Base-by-base conservation (phyloP, 2,888 invertebrate species). In the Cataglyphis rosenhaueri region DNA sequence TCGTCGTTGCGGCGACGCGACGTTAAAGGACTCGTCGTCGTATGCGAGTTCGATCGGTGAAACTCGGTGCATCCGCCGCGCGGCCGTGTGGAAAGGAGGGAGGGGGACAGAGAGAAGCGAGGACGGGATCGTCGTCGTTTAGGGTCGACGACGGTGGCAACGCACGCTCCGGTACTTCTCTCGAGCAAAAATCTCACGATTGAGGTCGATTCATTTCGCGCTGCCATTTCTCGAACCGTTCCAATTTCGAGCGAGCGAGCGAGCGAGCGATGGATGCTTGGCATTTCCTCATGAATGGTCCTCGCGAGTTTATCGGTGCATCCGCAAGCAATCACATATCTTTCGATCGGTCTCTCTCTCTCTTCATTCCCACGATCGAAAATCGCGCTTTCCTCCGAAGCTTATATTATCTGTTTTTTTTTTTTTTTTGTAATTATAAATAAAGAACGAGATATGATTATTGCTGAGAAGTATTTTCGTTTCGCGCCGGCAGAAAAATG, bases 31-130 rank as follows among this genome's bases (percentile, higher is more conserved):
- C 32, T 71, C 65, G 75, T 52, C 75, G 66, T 66, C n/a, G 8
- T 44, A 44, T 25, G 78, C 68, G 52, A 55, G 59, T 70, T 78
- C 78, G 70, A 78, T 70, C 78, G 78, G 57, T 35, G 71, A 57
- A 59, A 70, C 78, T 61, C 44, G 78, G 32, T 71, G 71, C 71
- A 71, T 79, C 71, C 71, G 57, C 57, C 55, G 41, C 66, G 21
- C 18, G 25, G 35, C n/a, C 68, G 10, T 55, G 57, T 29, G 44
- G 35, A 25, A 44, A 25, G 32, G 55, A 18, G 29, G 32, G 55
- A 18, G 29, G 48, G 48, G 48, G 32, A n/a, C 29, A 18, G 29
- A 15, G 29, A 15, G 6, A 21, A 57, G 57, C 71, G 21, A 35
- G 15, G 59, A 21, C 25, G 52, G 52, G 57, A 44, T 66, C 66